Percentiles rank a stretch among this genome's conserved stretches.
phyloP scores from a whole-genome alignment of 1,140 invertebrate genomes.

The Drosophila ercepeae region DNA sequence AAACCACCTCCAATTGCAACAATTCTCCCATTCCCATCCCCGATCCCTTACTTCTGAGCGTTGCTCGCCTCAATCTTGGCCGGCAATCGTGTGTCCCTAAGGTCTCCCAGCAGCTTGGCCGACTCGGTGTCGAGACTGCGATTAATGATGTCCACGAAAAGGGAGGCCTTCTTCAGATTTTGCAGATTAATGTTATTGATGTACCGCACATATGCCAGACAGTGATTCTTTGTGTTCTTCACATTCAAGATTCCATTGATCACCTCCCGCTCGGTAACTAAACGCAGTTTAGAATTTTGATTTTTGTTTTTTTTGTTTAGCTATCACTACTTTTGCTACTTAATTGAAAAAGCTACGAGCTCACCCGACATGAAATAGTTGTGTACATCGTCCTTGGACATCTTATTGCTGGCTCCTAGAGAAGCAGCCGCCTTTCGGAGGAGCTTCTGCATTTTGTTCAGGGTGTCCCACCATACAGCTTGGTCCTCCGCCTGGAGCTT shows the following conservation, averaged over 20 bases:
- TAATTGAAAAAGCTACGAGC: constrained; percentile 7
- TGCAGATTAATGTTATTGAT: constrained; percentile 99
- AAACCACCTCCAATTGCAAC: constrained; percentile 25
- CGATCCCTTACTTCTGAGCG: constrained; percentile 89
- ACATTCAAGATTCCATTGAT: constrained; percentile 97
- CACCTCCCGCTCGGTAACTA: constrained; percentile 98
- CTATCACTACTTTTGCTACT: constrained; percentile 26
- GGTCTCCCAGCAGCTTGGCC: constrained; percentile 93
- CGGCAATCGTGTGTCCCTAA: constrained; percentile 94
- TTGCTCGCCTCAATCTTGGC: constrained; percentile 95
- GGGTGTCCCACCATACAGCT: constrained; percentile 98
- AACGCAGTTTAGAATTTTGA: constrained; percentile 62
- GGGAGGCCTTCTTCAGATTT: constrained; percentile 95
- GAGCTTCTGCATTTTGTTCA: constrained; percentile 97
- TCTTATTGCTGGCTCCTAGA: constrained; percentile 92
- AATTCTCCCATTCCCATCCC: constrained; percentile 24
- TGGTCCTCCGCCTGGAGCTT: constrained; percentile 98
- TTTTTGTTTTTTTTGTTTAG: constrained; percentile 7
- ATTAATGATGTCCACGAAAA: constrained; percentile 98
- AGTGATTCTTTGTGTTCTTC: constrained; percentile 97
- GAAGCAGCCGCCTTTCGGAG: constrained; percentile 95
- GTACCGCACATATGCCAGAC: constrained; percentile 96
- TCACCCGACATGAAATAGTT: constrained; percentile 99
- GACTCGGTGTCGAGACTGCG: constrained; percentile 97
- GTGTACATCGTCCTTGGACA: constrained; percentile 97